phyloP scores from a whole-genome alignment of 2,888 invertebrate genomes.

The Drosophila antonietae region DNA sequence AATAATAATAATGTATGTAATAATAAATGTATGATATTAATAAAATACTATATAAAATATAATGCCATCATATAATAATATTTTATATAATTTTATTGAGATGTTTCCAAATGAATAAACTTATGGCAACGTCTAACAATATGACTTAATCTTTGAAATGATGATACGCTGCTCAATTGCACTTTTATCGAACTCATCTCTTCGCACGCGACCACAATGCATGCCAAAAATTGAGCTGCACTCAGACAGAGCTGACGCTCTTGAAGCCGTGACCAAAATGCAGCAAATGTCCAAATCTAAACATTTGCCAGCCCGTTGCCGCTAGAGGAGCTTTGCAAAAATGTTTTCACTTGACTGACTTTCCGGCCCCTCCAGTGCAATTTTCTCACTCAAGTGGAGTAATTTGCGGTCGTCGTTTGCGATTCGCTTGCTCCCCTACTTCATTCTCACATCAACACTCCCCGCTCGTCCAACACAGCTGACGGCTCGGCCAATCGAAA shows the following conservation, averaged over 20 bases:
- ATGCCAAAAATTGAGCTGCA: conserved; percentile 7
- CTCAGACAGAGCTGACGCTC: conserved; percentile 24
- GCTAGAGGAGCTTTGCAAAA: conserved; percentile 44
- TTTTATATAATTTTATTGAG: not conserved
- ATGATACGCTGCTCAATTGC: conserved; percentile 12
- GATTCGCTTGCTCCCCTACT: conserved; percentile 30
- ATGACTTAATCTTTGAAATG: conserved; percentile 20
- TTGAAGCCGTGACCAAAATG: conserved; percentile 23
- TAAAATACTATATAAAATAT: not conserved
- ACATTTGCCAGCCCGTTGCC: conserved; percentile 21
- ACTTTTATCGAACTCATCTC: conserved; percentile 20
- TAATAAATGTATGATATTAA: not conserved
- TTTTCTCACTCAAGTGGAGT: conserved; percentile 76
- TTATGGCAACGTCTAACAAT: not conserved
- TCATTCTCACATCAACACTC: not conserved
- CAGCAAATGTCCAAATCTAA: conserved; percentile 39
- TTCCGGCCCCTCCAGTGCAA: conserved; percentile 57
- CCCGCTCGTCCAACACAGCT: conserved; percentile 12
- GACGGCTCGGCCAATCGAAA: conserved; percentile 63
- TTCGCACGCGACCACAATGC: conserved; percentile 23
- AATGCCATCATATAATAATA: not conserved
- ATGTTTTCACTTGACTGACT: conserved; percentile 67
- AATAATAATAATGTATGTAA: too few relatives aligned
- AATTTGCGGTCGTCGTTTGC: conserved; percentile 70
- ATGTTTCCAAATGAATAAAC: not conserved